Percentiles rank a stretch among this genome's conserved stretches.
Conservation (phyloP, 2,888 invertebrate species). For the Chydorus sphaericus region DNA sequence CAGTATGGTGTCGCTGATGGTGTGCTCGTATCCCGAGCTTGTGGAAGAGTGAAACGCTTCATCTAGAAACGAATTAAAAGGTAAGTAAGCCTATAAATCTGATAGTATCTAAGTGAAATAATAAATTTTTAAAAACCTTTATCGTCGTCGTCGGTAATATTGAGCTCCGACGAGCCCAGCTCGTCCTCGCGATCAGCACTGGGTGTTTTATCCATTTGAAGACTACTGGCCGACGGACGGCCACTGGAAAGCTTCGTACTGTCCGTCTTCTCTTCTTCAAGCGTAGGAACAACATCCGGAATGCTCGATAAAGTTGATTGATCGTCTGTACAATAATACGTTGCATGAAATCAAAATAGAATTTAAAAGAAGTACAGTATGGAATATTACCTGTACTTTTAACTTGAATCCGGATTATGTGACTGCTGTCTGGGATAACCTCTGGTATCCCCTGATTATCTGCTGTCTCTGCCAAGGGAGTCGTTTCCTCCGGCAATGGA, state of each 20-base stretch:
- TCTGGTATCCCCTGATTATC: background rate
- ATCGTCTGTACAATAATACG: background rate
- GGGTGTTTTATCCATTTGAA: background rate
- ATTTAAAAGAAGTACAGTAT: too few relatives aligned
- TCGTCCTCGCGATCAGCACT: background rate
- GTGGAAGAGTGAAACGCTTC: constrained; percentile 3
- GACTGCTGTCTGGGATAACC: background rate
- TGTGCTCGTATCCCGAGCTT: background rate
- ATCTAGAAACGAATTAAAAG: background rate
- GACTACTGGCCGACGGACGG: background rate
- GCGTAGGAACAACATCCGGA: background rate
- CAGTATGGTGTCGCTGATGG: background rate
- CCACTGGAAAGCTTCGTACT: background rate
- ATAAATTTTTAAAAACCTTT: background rate
- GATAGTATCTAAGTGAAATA: too few relatives aligned
- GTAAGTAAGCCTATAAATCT: background rate
- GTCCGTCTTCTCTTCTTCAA: background rate
- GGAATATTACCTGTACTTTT: too few relatives aligned
- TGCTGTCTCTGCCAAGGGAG: background rate
- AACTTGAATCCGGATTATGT: constrained; percentile 7
- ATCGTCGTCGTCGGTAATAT: background rate
- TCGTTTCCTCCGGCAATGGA: background rate
- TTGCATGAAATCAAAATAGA: background rate
- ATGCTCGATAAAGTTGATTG: background rate
- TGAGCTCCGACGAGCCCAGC: background rate